A percentile compares a stretch with the other conserved stretches of the same genome.
phyloP scores from a whole-genome alignment of 2,113 vertebrate species.

The Tragelaphus imberbis region DNA sequence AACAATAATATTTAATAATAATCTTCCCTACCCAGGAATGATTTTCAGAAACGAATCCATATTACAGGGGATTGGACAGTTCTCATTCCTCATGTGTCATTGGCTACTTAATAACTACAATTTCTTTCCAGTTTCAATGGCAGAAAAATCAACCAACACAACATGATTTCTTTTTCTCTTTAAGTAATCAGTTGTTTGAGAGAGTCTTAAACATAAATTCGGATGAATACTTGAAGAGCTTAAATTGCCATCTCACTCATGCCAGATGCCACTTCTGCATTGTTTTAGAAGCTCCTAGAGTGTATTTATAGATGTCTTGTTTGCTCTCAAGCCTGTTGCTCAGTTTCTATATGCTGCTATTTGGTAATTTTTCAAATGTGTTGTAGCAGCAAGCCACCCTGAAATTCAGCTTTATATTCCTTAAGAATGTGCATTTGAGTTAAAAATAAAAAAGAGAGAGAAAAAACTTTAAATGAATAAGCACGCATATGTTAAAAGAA shows the following conservation, averaged over 20 bases:
- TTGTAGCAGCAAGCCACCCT: not conserved
- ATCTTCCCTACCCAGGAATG: not conserved
- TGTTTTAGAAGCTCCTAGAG: not conserved
- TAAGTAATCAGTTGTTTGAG: not conserved
- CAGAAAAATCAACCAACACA: not conserved
- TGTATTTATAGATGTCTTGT: not conserved
- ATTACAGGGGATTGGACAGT: not conserved
- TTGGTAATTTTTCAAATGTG: constrained; percentile 9
- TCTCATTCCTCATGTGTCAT: not conserved
- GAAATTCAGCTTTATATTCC: not conserved
- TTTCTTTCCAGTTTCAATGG: not conserved
- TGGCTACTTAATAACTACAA: not conserved
- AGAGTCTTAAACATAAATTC: not conserved
- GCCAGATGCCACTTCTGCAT: not conserved
- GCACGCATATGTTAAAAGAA: not conserved
- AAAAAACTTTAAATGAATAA: not conserved
- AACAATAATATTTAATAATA: not conserved
- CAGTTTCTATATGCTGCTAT: not conserved
- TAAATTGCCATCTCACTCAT: not conserved
- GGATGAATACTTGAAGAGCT: not conserved
- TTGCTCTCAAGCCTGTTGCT: not conserved
- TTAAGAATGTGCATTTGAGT: not conserved
- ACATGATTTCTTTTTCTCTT: not conserved
- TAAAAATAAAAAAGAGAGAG: not conserved
- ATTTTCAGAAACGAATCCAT: not conserved